A percentile compares a stretch with the other conserved stretches of the same genome.
Conservation (phyloP, 2,113 vertebrate species). For the Anarhynchus alexandrinus region DNA sequence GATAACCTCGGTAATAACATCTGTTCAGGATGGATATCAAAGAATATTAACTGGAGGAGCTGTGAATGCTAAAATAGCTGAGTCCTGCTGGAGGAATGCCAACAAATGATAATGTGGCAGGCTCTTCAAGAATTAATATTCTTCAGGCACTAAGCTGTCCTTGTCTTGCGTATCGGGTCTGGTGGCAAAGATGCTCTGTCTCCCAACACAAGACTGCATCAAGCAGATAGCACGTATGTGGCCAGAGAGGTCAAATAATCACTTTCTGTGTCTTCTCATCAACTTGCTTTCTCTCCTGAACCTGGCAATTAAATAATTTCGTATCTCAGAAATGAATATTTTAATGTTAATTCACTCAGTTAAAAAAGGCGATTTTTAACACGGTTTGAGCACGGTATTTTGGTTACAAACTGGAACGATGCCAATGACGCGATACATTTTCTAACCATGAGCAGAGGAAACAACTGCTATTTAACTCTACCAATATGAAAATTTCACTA, state of each 20-base stretch:
- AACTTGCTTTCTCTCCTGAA: background rate
- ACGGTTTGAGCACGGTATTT: accelerated
- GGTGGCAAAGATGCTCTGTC: background rate
- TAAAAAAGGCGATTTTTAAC: background rate
- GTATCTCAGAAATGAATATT: background rate
- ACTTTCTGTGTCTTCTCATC: background rate
- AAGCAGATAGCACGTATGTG: accelerated
- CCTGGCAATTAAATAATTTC: background rate
- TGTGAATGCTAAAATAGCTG: slow-evolving; percentile 28
- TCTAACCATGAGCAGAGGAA: background rate
- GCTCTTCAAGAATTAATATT: slow-evolving; percentile 38
- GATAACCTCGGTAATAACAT: slow-evolving; percentile 30
- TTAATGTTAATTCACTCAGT: background rate
- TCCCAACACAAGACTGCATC: background rate
- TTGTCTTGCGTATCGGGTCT: slow-evolving; percentile 1
- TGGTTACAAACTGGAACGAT: background rate
- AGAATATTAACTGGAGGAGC: slow-evolving; percentile 32
- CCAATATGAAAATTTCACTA: background rate
- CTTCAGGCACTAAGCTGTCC: background rate
- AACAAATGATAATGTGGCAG: slow-evolving; percentile 28
- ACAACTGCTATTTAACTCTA: background rate
- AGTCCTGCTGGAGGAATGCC: slow-evolving; percentile 41
- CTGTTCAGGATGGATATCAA: slow-evolving; percentile 45
- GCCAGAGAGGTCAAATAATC: background rate
- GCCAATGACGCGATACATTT: background rate